Base-by-base conservation (phyloP, 2,888 invertebrate species). In the Eupsilia transversa region DNA sequence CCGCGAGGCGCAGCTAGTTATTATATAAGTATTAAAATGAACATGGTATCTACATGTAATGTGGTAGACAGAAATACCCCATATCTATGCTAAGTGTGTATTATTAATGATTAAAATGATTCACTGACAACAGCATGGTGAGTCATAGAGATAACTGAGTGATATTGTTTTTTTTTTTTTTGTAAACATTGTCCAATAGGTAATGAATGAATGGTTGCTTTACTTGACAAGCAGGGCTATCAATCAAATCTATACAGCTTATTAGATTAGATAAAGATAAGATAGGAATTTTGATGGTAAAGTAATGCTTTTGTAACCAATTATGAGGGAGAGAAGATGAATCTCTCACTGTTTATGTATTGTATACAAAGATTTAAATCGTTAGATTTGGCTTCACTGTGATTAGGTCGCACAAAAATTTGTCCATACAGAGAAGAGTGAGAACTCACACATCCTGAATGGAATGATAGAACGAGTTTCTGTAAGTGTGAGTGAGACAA, bases 41-140 rank as follows among this genome's bases (percentile, higher is more conserved):
- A 46, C 33, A 10, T n/a, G 0, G 14, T 35, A 67, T 66, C 43
- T 54, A 60, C 2, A 14, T 35, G 27, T 64, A 33, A 63, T 20
- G 23, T 72, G 43, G 23, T 52, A 52, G 10, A 56, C 35, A 38
- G 43, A 20, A 27, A 41, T 1, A 52, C 23, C 14, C 33, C 35
- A 5, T 72, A 72, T 72, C 77, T 65, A 65, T 73, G 64, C 14
- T 54, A 65, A 72, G 33, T 54, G 33, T 17, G 73, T 61, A 49
- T 72, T 54, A 60, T 56, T 54, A 56, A 41, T 66, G 61, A 78
- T 79, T 66, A 79, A 60, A 65, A 59, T 66, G 71, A 79, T 56
- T 77, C 60, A 72, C 14, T 46, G 41, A 54, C 46, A 61, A 72
- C 56, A 79, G 27, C 3, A n/a, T 56, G 33, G 23, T 65, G 49